Conservation (phyloP, 2,113 vertebrate genomes). For the Thunnus maccoyii region DNA sequence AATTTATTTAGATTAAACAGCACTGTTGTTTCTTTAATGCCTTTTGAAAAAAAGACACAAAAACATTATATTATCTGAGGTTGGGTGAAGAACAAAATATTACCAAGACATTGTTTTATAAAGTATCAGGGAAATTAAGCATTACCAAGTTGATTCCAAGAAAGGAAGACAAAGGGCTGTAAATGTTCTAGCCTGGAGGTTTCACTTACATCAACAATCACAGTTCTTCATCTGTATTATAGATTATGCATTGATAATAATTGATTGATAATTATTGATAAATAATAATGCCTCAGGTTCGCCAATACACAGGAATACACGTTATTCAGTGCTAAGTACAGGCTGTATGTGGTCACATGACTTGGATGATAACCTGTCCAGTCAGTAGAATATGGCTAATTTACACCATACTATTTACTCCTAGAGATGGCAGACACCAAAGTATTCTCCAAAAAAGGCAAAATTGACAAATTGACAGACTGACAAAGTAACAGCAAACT, state of each 20-base stretch:
- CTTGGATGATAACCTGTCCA: not conserved
- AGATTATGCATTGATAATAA: not conserved
- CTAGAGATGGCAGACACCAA: too few relatives aligned
- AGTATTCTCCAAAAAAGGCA: too few relatives aligned
- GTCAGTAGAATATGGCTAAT: too few relatives aligned
- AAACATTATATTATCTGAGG: conserved; percentile 40
- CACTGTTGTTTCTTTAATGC: conserved; percentile 81
- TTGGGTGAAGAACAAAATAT: conserved; percentile 58
- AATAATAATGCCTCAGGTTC: not conserved
- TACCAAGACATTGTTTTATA: conserved; percentile 57
- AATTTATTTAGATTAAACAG: conserved; percentile 88
- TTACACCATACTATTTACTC: too few relatives aligned
- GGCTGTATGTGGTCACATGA: not conserved
- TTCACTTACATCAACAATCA: not conserved
- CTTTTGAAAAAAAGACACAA: conserved; percentile 47
- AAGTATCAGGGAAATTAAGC: conserved; percentile 64
- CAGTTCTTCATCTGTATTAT: not conserved
- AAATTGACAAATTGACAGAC: too few relatives aligned
- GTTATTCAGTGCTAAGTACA: too few relatives aligned
- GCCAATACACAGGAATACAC: not conserved
- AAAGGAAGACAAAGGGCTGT: conserved; percentile 13
- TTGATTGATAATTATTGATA: not conserved
- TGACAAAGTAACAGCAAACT: too few relatives aligned
- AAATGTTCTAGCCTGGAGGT: conserved; percentile 10
- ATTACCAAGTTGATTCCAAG: conserved; percentile 46